These are phyloP conservation scores for rat (Rattus norvegicus) DNA, from an alignment of 2,113 vertebrate species.

Conservation along the genomic window GRCr8 NC_086023.1:84558001-84558500, in stretches of 20 bases:
- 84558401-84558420: not conserved
- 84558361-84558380: not conserved
- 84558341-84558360: not conserved
- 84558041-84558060: rapidly evolving
- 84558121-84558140: not conserved
- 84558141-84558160: not conserved
- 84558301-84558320: not conserved
- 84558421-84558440: not conserved
- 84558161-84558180: not conserved
- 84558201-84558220: not conserved
- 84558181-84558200: not conserved
- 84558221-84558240: not conserved
- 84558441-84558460: not conserved
- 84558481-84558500: not conserved
- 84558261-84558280: not conserved
- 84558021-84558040: rapidly evolving
- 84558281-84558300: not conserved
- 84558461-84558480: not conserved
- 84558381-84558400: not conserved
- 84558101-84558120: not conserved
- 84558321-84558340: not conserved
- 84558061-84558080: not conserved
- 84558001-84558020: not conserved
- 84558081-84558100: rapidly evolving
- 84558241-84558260: not conserved